Conservation (phyloP, 2,797 vertebrate genomes). For the Rhinella marina region DNA sequence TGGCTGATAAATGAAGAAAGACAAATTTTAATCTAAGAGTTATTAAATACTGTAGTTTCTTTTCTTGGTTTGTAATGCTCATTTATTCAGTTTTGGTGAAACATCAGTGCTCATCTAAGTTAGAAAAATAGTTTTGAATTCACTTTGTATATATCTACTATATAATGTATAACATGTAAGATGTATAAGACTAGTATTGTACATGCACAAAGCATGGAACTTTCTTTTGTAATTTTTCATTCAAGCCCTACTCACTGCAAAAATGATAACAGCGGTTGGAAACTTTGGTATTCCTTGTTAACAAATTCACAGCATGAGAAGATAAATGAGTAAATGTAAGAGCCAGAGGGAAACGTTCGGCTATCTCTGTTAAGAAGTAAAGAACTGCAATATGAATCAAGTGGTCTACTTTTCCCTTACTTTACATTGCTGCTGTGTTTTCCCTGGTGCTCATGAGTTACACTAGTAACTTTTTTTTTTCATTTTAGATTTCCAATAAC, state of each 20-base stretch:
- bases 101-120: not conserved
- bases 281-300: constrained; percentile 13
- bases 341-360: constrained; percentile 30
- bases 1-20: no score
- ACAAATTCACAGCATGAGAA: constrained; percentile 31
- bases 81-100: no score
- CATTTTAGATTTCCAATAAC: constrained; percentile 10
- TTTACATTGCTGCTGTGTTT: constrained; percentile 1
- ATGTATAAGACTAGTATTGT: not conserved
- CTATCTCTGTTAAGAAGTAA: constrained; percentile 15
- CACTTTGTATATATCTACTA: not conserved
- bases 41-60: no score
- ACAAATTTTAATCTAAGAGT: no score
- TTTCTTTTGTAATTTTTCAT: not conserved
- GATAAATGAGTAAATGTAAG: constrained; percentile 18
- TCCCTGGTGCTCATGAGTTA: not conserved
- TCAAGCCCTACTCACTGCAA: not conserved
- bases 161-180: not conserved
- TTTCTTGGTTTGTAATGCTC: no score
- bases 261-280: not conserved
- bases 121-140: not conserved
- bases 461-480: constrained; percentile 10
- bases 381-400: constrained; percentile 19
- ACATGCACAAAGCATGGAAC: not conserved
- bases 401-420: constrained; percentile 2